Base-by-base conservation (phyloP, 2,888 invertebrate species). In the Fragum fragum region DNA sequence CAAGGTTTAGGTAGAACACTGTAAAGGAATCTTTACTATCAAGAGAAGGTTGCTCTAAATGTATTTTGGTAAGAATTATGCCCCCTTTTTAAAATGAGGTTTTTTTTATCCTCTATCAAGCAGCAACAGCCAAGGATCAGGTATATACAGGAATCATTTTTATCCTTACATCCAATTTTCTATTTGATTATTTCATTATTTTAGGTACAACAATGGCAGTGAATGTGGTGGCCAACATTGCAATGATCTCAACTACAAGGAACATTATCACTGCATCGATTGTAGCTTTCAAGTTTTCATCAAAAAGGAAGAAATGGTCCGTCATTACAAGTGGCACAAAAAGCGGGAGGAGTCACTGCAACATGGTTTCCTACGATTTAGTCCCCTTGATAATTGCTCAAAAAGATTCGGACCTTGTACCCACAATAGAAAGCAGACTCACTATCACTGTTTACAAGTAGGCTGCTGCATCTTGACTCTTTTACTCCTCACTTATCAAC, bases 301-400 rank as follows among this genome's bases (percentile, higher is more conserved):
- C 92, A 99, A 99, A 95, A 99, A 99, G 94, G 99, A 99, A 94
- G 99, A 99, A 94, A 99, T 99, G 97, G 99, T 99, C 87, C 96
- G 99, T 57, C 99, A 99, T 95, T 98, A 98, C 94, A 99, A 99
- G 95, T 99, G 99, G 99, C 99, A 99, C 95, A 98, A 99, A 95
- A 99, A 99, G 95, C 96, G 99, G 1, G 99, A 99, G 93, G 99
- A 99, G 94, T 98, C 98, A 7, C 95, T 99, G 47, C 98, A 98
- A 87, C 98, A 99, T 93, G 99, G 99, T 21, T 98, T 98, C 95
- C 97, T 98, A 94, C 96, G 98, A 74, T 99, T 98, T 95, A 98
- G 98, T 73, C 98, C 99, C 0, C 96, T 97, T 85, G 99, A 99
- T 94, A 98, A 99, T 95, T 99, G 99, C 94, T 96, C 97, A 1